Evolutionary conservation across 2,888 invertebrate genomes (phyloP).

Genomic region (Eupelmus urozonus): DNA sequence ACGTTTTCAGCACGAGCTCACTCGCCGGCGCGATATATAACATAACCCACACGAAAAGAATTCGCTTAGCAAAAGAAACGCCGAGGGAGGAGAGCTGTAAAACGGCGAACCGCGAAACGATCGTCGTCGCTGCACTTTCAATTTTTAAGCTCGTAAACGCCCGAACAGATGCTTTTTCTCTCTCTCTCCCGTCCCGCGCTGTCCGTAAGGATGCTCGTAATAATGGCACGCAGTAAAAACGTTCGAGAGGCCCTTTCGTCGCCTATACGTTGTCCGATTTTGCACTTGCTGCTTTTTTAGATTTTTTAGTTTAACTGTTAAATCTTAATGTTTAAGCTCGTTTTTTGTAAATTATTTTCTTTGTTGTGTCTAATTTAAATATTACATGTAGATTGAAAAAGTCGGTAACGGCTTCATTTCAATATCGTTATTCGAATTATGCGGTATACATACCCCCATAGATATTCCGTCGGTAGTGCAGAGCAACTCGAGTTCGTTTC

Average conservation of each 20-base stretch:
- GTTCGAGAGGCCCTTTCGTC: neutral
- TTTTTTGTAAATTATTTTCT: no score
- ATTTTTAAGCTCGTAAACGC: constrained; percentile 41
- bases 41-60: neutral
- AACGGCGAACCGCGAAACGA: constrained; percentile 49
- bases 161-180: constrained; percentile 13
- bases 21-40: neutral
- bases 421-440: no score
- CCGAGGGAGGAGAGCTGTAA: constrained; percentile 34
- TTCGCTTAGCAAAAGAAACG: constrained; percentile 1
- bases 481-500: neutral
- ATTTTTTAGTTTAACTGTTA: no score
- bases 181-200: neutral
- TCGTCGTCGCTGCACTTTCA: constrained; percentile 34
- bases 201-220: neutral
- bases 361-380: no score
- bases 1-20: constrained; percentile 14
- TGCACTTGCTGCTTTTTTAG: no score
- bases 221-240: constrained; percentile 32
- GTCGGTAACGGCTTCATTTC: neutral
- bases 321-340: no score
- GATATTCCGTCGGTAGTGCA: constrained; percentile 12
- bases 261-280: neutral
- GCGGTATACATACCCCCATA: no score
- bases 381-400: no score